Evolutionary conservation across 2,113 vertebrate genomes (phyloP).

Genomic region (Mormyrus iriodes): DNA sequence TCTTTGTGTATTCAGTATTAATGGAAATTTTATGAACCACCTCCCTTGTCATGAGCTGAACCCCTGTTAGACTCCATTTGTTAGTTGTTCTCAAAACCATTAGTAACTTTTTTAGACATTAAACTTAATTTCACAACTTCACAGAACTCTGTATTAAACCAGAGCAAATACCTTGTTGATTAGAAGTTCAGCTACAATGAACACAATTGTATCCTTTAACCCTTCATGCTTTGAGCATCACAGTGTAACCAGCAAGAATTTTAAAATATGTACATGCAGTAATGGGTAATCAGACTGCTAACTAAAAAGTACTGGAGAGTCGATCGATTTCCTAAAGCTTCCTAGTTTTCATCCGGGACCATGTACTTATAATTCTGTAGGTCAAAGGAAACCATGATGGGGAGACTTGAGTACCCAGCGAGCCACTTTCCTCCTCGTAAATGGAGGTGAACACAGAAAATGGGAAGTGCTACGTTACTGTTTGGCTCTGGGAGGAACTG

Average conservation of each 20-base stretch:
- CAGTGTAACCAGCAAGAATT: background rate
- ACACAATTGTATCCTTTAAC: background rate
- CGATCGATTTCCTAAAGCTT: background rate
- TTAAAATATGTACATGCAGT: background rate
- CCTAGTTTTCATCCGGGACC: background rate
- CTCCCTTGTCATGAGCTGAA: background rate
- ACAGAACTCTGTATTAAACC: background rate
- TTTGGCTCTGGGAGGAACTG: background rate
- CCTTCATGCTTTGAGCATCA: background rate
- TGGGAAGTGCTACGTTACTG: background rate
- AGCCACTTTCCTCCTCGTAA: background rate
- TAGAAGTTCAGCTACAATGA: background rate
- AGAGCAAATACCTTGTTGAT: background rate
- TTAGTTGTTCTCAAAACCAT: background rate
- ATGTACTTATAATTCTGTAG: background rate
- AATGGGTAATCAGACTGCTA: background rate
- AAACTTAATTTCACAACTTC: background rate
- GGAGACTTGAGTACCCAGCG: background rate
- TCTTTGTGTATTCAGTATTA: background rate
- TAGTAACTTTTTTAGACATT: background rate
- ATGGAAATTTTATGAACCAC: background rate
- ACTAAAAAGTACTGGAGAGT: background rate
- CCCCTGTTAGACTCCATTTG: background rate
- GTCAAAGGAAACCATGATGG: background rate
- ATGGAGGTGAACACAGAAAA: background rate